Conservation (phyloP, 2,888 invertebrate genomes). For the Orchesella flavescens region DNA sequence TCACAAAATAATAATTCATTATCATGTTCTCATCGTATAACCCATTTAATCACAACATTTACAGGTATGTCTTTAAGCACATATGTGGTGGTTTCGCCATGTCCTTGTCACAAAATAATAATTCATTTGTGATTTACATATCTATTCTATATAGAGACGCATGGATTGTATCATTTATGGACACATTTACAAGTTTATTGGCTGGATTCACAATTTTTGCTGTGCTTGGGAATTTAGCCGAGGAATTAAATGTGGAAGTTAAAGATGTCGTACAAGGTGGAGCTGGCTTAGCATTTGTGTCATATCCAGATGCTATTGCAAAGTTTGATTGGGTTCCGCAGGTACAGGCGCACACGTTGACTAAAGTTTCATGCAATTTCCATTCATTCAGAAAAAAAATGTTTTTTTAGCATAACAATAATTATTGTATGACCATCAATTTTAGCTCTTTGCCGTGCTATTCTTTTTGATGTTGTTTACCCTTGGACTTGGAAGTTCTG, state of each 20-base stretch:
- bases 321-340: constrained; percentile 68
- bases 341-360: too few species aligned
- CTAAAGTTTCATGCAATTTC: too few species aligned
- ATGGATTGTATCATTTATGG: constrained; percentile 86
- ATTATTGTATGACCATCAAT: too few species aligned
- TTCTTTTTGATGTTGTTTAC: constrained; percentile 88
- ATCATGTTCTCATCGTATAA: constrained; percentile 78
- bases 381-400: too few species aligned
- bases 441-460: constrained; percentile 79
- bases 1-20: too few species aligned
- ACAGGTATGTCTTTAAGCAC: constrained; percentile 77
- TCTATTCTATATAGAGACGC: constrained; percentile 84
- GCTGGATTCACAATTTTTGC: constrained; percentile 79
- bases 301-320: constrained; percentile 84
- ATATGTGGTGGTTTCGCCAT: too few species aligned
- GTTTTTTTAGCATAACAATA: too few species aligned
- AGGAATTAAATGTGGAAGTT: constrained; percentile 77
- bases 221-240: constrained; percentile 83
- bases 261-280: constrained; percentile 83
- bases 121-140: too few species aligned
- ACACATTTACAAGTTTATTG: constrained; percentile 87
- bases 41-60: constrained; percentile 81
- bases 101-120: too few species aligned
- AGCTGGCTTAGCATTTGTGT: constrained; percentile 76
- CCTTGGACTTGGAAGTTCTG: constrained; percentile 84